Base-by-base conservation (phyloP, 1,140 invertebrate genomes). In the Carposina sasakii region DNA sequence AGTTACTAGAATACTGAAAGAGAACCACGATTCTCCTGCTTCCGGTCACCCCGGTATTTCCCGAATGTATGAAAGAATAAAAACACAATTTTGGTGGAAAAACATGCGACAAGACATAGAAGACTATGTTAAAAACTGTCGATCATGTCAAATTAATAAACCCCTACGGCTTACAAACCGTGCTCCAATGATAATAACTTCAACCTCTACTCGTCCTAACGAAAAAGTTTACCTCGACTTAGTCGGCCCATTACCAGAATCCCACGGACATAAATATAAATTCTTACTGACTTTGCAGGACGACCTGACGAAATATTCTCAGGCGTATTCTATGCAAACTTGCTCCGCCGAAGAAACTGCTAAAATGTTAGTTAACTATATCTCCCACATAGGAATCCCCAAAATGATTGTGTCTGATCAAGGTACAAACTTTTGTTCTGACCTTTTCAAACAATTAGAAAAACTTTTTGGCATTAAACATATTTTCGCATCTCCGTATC, bases 71-170 rank as follows among this genome's bases (percentile, higher is more conserved):
- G 45, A 54, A n/a, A 21, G 48, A 31, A 48, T 63, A 30, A 63
- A 63, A 53, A 21, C 41, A 9, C 21, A 55, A 1, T 79, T 57
- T 48, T 71, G 57, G 56, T 81, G 75, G 77, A 36, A 54, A 21
- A 40, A 23, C 9, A 69, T 78, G 66, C 65, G 59, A 31, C 22
- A 43, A 30, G 67, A 79, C 31, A 69, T 81, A 2, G 56, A 65
- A 45, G 37, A 61, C 3, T 72, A 60, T 42, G 60, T 73, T 0
- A 60, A 60, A 33, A 55, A 50, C 9, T 79, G 76, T 42, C 31
- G 45, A 16, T 48, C 43, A 1, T 76, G 71, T 48, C 72, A 78
- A 56, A 52, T 50, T 21, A 63, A 67, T 51, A 78, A 74, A 55
- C 36, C 59, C 5, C 31, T 43, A 12, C 23, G 54, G 6, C 48